Evolutionary conservation across 2,113 vertebrate species (phyloP), one percentile per base, ranked within the genome.

Genomic region (Rhynchopsitta pachyrhyncha): DNA sequence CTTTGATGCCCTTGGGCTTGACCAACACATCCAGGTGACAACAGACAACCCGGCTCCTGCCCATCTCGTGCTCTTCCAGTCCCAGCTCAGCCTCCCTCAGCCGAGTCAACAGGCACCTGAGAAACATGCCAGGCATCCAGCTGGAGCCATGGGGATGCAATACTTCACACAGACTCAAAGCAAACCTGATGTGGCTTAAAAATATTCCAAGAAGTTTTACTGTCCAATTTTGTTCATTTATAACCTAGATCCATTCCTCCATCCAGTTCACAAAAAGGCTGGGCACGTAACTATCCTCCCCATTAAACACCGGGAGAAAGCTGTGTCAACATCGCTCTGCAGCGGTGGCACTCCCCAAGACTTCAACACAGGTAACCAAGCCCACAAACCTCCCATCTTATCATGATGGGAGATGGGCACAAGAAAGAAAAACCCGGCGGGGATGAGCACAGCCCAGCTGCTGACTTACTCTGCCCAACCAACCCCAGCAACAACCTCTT

Each of bases 361-460:
- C 63, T 60, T 60, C 82, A 55, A 7, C 49, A 25, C 15, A 10
- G 69, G 59, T 39, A 81, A 33, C 50, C 37, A 10, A 78, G 42
- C 44, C 44, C 57, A 66, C 49, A 80, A 52, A 82, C 15, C 20
- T n/a, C 33, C 55, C 55, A n/a, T n/a, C 33, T 5, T 39, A 59
- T 6, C 5, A 9, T 2, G 6, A 7, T 29, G 14, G 55, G 39
- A 79, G 44, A 62, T 1, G 9, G 37, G 22, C 33, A 37, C 0
- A 0, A 55, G 57, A 53, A 31, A 55, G 29, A 70, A 87, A 19
- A 63, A n/a, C 22, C 10, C 49, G 42, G 39, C 3, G 2, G n/a
- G 29, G 28, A 11, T 2, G 2, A 70, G 60, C 68, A 62, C 31
- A 71, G 44, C 27, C 17, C 66, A 22, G 55, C 49, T 76, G 81